Base-by-base conservation (phyloP, 2,113 vertebrate genomes). In the Tautogolabrus adspersus region DNA sequence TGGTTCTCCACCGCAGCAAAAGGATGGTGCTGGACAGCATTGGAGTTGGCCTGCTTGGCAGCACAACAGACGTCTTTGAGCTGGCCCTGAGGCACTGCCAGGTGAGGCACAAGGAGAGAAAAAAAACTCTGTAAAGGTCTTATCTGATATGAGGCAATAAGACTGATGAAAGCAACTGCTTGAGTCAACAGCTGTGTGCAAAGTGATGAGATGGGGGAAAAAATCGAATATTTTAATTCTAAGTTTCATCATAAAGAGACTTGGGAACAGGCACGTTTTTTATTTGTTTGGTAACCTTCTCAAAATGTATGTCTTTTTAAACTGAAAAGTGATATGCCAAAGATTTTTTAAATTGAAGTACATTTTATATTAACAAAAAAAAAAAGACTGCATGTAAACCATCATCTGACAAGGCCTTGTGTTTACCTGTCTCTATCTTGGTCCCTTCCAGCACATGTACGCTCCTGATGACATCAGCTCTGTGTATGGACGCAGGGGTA, bases 21-120 rank as follows among this genome's bases (percentile, higher is more conserved):
- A 95, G 96, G 61, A 97, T 97, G 96, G 94, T 97, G 81, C 90
- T 97, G 3, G 96, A 97, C 93, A 96, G 91, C 93, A 92, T 97
- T 0, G 96, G 96, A 0, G 96, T 97, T 3, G 96, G 96, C 40
- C 91, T 97, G 0, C 84, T 97, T 65, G 96, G 96, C 59, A 96
- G 95, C 94, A 96, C 93, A 0, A 97, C 95, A 0, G 85, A 90
- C 0, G 96, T 97, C 44, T 96, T 96, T 19, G 79, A 96, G 13
- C 86, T 96, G 40, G 93, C 85, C 1, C 90, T 96, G 72, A 93
- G 88, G 79, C 94, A 97, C 92, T 96, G 96, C 86, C 94, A 92
- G 96, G 96, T 97, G 93, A 89, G 88, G 2, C 18, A 8, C 10
- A n/a, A 9, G 12, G 4, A 38, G 21, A 71, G 2, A 63, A 58